Conservation (phyloP, 2,888 invertebrate genomes). For the Polydrusus cervinus region DNA sequence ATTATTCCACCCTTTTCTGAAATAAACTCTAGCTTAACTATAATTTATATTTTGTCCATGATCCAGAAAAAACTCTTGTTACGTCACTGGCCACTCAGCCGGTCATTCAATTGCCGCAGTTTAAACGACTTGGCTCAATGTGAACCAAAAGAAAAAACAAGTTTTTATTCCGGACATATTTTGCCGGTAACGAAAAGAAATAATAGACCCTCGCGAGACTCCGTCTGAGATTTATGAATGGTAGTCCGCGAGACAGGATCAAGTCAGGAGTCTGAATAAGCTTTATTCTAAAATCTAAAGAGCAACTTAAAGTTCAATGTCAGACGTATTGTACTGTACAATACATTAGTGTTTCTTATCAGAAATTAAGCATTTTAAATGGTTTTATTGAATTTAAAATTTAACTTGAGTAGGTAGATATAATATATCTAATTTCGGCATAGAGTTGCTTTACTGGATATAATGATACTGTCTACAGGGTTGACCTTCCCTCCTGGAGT, state of each 20-base stretch:
- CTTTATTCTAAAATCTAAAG: slow-evolving; percentile 43
- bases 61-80: background rate
- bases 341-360: slow-evolving; percentile 3
- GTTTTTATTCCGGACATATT: slow-evolving; percentile 44
- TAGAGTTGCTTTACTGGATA: too few relatives aligned
- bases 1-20: too few relatives aligned
- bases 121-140: slow-evolving; percentile 30
- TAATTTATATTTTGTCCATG: background rate
- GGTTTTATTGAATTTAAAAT: background rate
- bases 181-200: slow-evolving; percentile 41
- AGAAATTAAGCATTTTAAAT: background rate
- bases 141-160: slow-evolving; percentile 38
- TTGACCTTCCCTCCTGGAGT: too few relatives aligned
- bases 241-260: slow-evolving; percentile 38
- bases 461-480: too few relatives aligned
- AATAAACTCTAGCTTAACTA: too few relatives aligned
- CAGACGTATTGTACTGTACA: slow-evolving; percentile 36
- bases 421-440: too few relatives aligned
- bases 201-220: slow-evolving; percentile 45
- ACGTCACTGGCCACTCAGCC: slow-evolving; percentile 44
- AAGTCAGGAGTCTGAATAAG: slow-evolving; percentile 42
- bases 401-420: too few relatives aligned
- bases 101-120: slow-evolving; percentile 41
- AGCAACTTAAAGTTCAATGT: slow-evolving; percentile 53
- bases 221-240: slow-evolving; percentile 44